A percentile compares a stretch with the other conserved stretches of the same genome.
Evolutionary conservation across 1,140 invertebrate species (phyloP).

Genomic region (Adoxophyes honmai): DNA sequence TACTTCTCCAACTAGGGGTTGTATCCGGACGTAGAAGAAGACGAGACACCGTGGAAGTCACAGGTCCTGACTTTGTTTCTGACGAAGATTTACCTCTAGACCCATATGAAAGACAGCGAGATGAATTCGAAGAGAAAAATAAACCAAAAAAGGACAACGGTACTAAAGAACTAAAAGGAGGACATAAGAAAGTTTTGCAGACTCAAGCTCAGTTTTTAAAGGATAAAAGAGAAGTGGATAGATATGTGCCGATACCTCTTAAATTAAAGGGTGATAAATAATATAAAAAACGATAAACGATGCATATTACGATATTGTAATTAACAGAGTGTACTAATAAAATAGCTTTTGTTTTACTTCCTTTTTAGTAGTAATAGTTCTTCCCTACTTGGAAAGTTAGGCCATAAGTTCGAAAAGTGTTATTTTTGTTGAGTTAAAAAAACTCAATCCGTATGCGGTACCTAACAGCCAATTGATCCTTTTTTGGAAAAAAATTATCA

Average conservation of each 20-base stretch:
- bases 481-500: no score
- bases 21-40: slow-evolving; percentile 76
- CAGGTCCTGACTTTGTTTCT: slow-evolving; percentile 22
- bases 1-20: slow-evolving; percentile 85
- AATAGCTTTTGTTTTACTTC: no score
- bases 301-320: no score
- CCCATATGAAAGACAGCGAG: not conserved
- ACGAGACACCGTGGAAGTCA: slow-evolving; percentile 52
- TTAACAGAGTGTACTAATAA: no score
- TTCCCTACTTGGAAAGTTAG: no score
- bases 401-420: no score
- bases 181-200: slow-evolving; percentile 10
- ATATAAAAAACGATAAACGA: no score
- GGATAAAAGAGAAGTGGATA: not conserved
- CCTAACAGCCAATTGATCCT: no score
- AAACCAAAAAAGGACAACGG: not conserved
- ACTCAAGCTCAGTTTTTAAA: no score
- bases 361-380: no score
- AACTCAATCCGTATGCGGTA: no score
- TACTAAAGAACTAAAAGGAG: not conserved
- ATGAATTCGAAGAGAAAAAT: not conserved
- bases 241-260: slow-evolving; percentile 44
- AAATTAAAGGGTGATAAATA: slow-evolving; percentile 23
- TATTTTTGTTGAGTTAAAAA: no score
- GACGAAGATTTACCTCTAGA: not conserved